Evolutionary conservation across 2,888 invertebrate species (phyloP).

Genomic region (Mesoligia furuncula): DNA sequence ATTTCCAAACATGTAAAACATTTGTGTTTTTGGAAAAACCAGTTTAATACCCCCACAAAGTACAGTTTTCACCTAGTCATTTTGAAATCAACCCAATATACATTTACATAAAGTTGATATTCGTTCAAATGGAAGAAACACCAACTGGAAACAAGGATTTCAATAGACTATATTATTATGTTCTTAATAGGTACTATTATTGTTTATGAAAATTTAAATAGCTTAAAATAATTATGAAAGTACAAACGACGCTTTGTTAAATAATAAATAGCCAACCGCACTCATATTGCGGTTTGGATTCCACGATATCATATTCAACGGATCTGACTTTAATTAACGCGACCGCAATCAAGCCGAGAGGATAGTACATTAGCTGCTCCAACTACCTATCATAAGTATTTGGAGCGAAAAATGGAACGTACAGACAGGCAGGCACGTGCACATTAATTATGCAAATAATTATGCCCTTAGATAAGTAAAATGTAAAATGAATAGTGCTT

Average conservation of each 20-base stretch:
- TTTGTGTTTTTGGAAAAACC: background rate
- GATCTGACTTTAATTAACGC: conserved; percentile 44
- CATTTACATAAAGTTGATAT: too few species aligned
- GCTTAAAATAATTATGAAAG: background rate
- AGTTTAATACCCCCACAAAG: too few species aligned
- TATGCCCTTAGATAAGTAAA: background rate
- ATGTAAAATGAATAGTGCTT: background rate
- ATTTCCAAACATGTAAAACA: background rate
- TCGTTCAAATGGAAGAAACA: background rate
- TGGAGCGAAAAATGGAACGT: conserved; percentile 19
- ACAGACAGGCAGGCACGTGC: background rate
- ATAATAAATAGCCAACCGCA: conserved; percentile 7
- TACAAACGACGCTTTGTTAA: conserved; percentile 4
- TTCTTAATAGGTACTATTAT: background rate
- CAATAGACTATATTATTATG: background rate
- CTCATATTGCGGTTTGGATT: conserved; percentile 28
- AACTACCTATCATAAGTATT: conserved; percentile 38
- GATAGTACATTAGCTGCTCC: conserved; percentile 1
- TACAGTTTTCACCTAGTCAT: too few species aligned
- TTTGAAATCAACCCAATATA: too few species aligned
- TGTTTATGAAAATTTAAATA: background rate
- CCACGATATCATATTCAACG: conserved; percentile 33
- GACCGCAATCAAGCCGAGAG: conserved; percentile 40
- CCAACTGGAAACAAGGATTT: background rate
- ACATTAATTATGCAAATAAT: too few species aligned